Conservation (phyloP, 2,113 vertebrate genomes). For the Odocoileus hemionus region DNA sequence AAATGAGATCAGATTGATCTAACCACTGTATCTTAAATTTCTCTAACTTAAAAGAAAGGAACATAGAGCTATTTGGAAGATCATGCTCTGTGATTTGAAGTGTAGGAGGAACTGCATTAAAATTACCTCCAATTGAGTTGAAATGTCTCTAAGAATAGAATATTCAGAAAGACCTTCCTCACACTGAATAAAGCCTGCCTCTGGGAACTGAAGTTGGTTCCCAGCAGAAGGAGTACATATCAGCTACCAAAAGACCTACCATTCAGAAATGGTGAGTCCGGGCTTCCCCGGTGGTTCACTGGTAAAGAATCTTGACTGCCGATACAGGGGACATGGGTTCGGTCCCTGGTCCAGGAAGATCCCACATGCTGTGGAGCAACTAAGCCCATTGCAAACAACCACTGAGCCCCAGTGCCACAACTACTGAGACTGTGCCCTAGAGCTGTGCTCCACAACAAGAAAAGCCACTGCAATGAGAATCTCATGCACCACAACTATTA, state of each 20-base stretch:
- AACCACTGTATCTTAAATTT: not conserved
- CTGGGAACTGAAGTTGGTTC: not conserved
- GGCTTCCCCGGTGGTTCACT: not conserved
- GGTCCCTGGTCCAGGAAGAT: not conserved
- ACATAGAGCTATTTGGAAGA: not conserved
- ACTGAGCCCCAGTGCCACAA: not conserved
- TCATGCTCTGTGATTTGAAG: not conserved
- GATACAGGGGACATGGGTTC: not conserved
- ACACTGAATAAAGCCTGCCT: not conserved
- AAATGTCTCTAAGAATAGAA: not conserved
- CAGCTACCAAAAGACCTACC: not conserved
- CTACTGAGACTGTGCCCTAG: not conserved
- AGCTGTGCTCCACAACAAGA: not conserved
- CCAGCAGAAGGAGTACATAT: not conserved
- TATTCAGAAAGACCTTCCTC: not conserved
- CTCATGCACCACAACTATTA: not conserved
- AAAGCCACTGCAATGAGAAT: not conserved
- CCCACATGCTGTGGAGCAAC: not conserved
- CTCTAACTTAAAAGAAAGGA: not conserved
- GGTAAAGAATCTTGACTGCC: not conserved
- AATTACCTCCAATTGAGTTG: not conserved
- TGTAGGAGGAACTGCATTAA: not conserved
- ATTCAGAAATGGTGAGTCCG: not conserved
- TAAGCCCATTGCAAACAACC: not conserved
- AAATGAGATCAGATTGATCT: not conserved